These are phyloP conservation scores for Drosophila subobscura DNA, from an alignment of 1,140 invertebrate species.

Conservation along the genomic window DNA sequence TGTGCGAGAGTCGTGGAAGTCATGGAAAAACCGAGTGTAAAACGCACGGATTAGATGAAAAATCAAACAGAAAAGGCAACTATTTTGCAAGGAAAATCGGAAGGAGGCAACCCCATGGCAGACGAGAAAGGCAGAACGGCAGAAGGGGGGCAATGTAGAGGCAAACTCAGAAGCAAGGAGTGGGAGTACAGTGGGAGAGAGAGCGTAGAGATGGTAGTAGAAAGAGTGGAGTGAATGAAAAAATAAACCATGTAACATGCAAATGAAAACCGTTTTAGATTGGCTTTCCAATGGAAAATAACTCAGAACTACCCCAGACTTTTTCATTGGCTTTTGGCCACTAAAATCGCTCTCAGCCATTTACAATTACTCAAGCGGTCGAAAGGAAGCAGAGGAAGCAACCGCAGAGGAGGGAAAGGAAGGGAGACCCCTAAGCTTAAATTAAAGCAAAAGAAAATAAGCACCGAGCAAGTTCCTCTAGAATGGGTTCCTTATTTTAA, in stretches of 20 bases:
- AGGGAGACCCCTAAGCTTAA: background rate
- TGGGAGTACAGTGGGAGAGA: no score
- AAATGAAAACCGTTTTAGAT: slow-evolving; percentile 74
- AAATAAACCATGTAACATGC: slow-evolving; percentile 53
- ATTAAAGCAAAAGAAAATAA: slow-evolving; percentile 6
- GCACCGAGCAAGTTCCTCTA: background rate
- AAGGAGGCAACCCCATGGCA: background rate
- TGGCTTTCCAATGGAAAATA: slow-evolving; percentile 22
- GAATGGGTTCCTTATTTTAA: background rate
- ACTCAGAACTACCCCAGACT: slow-evolving; percentile 34
- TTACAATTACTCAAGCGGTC: slow-evolving; percentile 72
- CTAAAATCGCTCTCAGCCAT: slow-evolving; percentile 60
- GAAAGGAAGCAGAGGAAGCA: no score
- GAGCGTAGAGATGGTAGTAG: no score
- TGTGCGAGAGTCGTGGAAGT: background rate
- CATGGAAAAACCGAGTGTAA: slow-evolving; percentile 51
- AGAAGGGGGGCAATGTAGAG: no score
- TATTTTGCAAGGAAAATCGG: background rate
- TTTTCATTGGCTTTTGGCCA: slow-evolving; percentile 45
- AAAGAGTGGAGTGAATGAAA: background rate
- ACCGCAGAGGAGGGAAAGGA: background rate
- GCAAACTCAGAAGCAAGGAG: no score
- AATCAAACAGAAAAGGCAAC: slow-evolving; percentile 62
- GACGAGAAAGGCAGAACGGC: slow-evolving; percentile 10
- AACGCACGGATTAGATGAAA: slow-evolving; percentile 79